Percentiles rank a stretch among this genome's conserved stretches.
phyloP scores from a whole-genome alignment of 1,140 invertebrate species.

The Calliopsis andreniformis region DNA sequence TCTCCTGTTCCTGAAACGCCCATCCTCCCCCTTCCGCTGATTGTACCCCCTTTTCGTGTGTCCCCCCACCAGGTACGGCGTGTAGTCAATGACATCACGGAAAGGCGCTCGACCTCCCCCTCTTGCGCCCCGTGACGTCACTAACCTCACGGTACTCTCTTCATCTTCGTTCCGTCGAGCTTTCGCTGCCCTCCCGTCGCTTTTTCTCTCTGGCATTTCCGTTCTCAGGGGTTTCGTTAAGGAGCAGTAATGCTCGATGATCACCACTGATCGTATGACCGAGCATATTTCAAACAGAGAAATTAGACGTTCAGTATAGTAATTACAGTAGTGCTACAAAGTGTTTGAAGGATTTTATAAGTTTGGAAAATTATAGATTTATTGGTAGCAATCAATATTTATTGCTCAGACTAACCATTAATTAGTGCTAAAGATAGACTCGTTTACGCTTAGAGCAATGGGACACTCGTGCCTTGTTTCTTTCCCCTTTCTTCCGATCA shows the following conservation, averaged over 20 bases:
- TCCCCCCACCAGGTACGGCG: conserved; percentile 13
- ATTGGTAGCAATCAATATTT: no score
- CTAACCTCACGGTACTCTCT: neutral
- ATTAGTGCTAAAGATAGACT: no score
- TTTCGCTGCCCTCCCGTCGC: neutral
- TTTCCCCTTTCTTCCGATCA: neutral
- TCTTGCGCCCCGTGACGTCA: conserved; percentile 58
- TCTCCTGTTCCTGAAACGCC: conserved; percentile 50
- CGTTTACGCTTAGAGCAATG: no score
- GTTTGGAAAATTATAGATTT: no score
- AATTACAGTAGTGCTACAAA: no score
- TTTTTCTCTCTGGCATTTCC: no score
- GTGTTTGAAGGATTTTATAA: no score
- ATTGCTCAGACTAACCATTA: no score
- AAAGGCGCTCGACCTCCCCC: conserved; percentile 34
- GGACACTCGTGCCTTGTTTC: neutral
- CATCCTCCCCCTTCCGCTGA: conserved; percentile 8
- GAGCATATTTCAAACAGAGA: no score
- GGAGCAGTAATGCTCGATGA: no score
- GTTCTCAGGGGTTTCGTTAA: neutral
- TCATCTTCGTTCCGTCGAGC: conserved; percentile 18
- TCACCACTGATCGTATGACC: no score
- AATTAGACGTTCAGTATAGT: no score
- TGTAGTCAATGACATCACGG: conserved; percentile 63
- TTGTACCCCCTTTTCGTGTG: conserved; percentile 44